Evolutionary conservation across 2,888 invertebrate genomes (phyloP).

Genomic region (Tetanocera ferruginea): DNA sequence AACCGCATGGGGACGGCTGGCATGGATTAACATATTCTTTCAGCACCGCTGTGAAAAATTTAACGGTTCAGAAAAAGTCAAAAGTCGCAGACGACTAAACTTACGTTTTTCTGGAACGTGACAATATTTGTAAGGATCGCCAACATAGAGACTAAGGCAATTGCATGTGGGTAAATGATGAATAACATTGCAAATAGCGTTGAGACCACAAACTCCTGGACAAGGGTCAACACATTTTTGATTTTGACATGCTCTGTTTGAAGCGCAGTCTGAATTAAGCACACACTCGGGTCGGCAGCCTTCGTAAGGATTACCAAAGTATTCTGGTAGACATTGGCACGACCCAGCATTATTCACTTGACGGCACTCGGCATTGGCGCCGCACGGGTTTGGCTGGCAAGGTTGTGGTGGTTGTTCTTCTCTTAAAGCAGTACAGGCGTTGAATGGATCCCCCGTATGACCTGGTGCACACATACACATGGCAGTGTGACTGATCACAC

Average conservation of each 20-base stretch:
- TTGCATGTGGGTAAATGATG: slow-evolving; percentile 80
- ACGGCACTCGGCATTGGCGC: slow-evolving; percentile 77
- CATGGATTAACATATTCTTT: slow-evolving; percentile 72
- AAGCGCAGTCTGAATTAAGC: slow-evolving; percentile 83
- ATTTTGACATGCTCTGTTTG: slow-evolving; percentile 78
- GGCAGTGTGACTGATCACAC: slow-evolving; percentile 74
- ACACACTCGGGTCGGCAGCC: slow-evolving; percentile 83
- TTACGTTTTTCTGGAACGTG: slow-evolving; percentile 71
- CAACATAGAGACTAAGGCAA: slow-evolving; percentile 79
- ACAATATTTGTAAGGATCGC: slow-evolving; percentile 82
- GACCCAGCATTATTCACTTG: slow-evolving; percentile 77
- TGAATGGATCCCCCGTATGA: slow-evolving; percentile 78
- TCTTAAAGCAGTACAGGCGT: slow-evolving; percentile 68
- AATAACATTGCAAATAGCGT: slow-evolving; percentile 79
- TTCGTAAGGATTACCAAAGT: slow-evolving; percentile 79
- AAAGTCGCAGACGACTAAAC: slow-evolving; percentile 52
- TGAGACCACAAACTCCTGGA: slow-evolving; percentile 81
- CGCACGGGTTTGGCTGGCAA: slow-evolving; percentile 77
- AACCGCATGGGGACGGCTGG: slow-evolving; percentile 77
- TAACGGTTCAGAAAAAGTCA: no score
- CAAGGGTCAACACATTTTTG: slow-evolving; percentile 86
- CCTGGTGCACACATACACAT: slow-evolving; percentile 74
- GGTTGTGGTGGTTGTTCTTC: slow-evolving; percentile 68
- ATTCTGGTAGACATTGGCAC: slow-evolving; percentile 78
- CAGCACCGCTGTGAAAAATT: slow-evolving; percentile 55